Evolutionary conservation across 92 coral and sea anemone genomes (phyloP), one percentile per base, ranked within the genome.

Genomic region (Actinostola sp.): DNA sequence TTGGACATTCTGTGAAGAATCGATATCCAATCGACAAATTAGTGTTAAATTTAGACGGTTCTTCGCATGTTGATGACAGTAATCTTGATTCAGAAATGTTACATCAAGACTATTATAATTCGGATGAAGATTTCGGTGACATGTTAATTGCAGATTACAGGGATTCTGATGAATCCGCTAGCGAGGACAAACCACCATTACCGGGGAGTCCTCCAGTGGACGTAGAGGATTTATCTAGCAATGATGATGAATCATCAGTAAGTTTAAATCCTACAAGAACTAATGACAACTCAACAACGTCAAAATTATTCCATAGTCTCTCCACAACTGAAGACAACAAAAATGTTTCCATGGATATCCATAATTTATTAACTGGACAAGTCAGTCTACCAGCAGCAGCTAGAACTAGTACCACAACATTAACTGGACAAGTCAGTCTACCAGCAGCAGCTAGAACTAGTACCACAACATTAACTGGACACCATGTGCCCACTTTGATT

Each of bases 61-160:
- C 74, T 14, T 34, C 48, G 34, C 5, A 0, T 48, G 21, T 21
- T 50, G 9, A 17, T 11, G 60, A 42, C 5, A 31, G 28, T 11
- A 12, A 51, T 23, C 17, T 9, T 24, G 61, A 51, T 68, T 68
- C 27, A 32, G 74, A 68, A 45, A 50, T 42, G 56, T 56, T 57
- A 14, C 67, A 30, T 25, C 53, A n/a, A n/a, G n/a, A 57, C 21
- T 56, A 59, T 27, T 71, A 8, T 28, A 26, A 44, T 46, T 49
- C 65, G 11, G 69, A 73, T 29, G 81, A 75, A 0, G 81, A 75
- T 52, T 61, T 75, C 32, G 81, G 72, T 48, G 81, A 75, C 59
- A 75, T 75, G 81, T 53, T 75, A 36, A 75, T 75, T 1, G 72
- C 49, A 0, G 81, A 75, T 75, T 75, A 75, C 61, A 31, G 31